Base-by-base conservation (phyloP, 1,140 invertebrate species). In the Maniola jurtina region DNA sequence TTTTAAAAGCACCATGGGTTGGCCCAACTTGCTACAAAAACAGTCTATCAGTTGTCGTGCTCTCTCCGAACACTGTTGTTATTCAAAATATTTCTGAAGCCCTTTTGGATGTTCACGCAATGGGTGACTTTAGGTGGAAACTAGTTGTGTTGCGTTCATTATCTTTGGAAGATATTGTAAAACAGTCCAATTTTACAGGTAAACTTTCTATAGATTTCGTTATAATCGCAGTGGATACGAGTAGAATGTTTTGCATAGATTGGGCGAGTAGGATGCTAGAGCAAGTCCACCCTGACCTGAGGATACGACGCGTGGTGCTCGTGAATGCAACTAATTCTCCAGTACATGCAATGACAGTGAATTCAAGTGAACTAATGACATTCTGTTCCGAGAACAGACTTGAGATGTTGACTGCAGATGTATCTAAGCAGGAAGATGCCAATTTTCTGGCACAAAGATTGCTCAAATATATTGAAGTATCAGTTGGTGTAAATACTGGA, bases 361-460 rank as follows among this genome's bases (percentile, higher is more conserved):
- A 72, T 73, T 71, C 78, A 47, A 79, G 75, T 75, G 86, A 88
- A 36, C 58, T 90, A 34, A 73, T 88, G n/a, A 71, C 69, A 42
- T 86, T 90, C 61, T 76, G 80, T 57, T 75, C 63, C 60, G 79
- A 88, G 50, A 76, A 80, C 38, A 82, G 78, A 61, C 57, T 90
- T n/a, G 84, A 89, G 48, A 79, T 90, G 68, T 69, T 90, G 50
- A 84, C 73, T 64, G 79, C 83, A n/a, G 78, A 89, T 81, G 75
- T 87, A 25, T 79, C 73, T 25, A 84, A 80, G 48, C 15, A 42
- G 14, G 78, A 84, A 36, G 83, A 85, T 66, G 79, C 77, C 11
- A 33, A 58, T 6, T 79, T 76, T 61, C 66, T 90, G 38, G 83
- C 88, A 10, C 71, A 71, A 48, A 82, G 75, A 58, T 61, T 90